Conservation (phyloP, 2,113 vertebrate genomes). For the Tringa solitaria region DNA sequence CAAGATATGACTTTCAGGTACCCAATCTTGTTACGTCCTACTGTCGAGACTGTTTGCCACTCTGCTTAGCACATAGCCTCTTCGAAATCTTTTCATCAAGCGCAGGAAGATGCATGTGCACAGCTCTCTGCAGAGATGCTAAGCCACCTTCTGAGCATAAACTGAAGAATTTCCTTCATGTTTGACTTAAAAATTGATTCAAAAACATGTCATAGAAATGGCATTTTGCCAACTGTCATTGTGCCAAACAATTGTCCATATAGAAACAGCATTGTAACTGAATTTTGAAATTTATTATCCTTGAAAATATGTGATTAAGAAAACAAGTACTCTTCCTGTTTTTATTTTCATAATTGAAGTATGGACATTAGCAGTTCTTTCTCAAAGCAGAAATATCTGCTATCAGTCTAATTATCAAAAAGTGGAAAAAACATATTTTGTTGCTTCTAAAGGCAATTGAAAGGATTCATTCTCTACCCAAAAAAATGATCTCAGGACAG, state of each 20-base stretch:
- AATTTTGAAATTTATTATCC: background rate
- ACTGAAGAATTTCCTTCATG: background rate
- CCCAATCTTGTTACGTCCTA: background rate
- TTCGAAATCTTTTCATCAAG: background rate
- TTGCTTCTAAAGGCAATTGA: background rate
- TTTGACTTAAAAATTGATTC: background rate
- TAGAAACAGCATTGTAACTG: background rate
- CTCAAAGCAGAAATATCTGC: background rate
- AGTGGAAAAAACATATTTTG: background rate
- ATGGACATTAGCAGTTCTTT: background rate
- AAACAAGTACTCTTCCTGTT: background rate
- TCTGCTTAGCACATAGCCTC: too few species aligned
- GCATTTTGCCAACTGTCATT: background rate
- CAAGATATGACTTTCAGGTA: background rate
- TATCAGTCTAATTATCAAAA: background rate
- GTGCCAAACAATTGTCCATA: background rate
- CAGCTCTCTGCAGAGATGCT: background rate
- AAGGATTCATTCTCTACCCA: background rate
- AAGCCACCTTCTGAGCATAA: background rate
- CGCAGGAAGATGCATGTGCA: accelerated
- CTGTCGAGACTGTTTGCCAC: background rate
- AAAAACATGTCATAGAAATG: background rate
- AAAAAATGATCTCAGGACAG: background rate
- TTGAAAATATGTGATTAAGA: background rate
- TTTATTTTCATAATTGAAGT: background rate